These are phyloP conservation scores for Albula goreensis DNA, from an alignment of 2,113 vertebrate genomes.

Conservation along the genomic window DNA sequence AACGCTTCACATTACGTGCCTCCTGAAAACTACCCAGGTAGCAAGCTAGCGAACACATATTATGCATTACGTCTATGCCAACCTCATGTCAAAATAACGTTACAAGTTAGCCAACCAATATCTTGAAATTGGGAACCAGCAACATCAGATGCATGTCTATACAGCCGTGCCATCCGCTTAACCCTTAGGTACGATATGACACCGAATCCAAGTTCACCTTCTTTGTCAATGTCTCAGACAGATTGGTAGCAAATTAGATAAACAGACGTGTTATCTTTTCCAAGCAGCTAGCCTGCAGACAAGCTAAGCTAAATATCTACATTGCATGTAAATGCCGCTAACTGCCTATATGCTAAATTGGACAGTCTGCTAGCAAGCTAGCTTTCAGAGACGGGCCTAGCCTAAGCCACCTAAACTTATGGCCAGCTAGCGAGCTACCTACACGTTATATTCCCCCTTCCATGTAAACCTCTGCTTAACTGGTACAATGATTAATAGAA, in stretches of 20 bases:
- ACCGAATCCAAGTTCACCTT: background rate
- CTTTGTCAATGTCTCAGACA: background rate
- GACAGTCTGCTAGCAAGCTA: background rate
- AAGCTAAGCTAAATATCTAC: background rate
- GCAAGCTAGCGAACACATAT: background rate
- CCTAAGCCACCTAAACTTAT: slow-evolving; percentile 1
- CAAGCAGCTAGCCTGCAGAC: background rate
- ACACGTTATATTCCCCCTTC: background rate
- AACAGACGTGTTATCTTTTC: background rate
- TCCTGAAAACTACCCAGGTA: background rate
- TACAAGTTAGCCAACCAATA: background rate
- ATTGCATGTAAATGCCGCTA: background rate
- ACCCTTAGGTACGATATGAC: background rate
- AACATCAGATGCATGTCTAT: background rate
- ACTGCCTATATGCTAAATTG: background rate
- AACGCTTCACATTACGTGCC: background rate
- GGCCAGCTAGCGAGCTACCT: too few relatives aligned
- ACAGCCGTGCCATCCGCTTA: too few relatives aligned
- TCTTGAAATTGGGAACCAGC: background rate
- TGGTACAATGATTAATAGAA: background rate
- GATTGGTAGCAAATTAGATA: background rate
- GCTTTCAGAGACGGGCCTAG: background rate
- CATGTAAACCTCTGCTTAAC: background rate
- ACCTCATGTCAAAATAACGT: background rate
- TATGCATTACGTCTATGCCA: background rate